Percentiles rank a stretch among this genome's conserved stretches.
phyloP scores from a whole-genome alignment of 2,888 invertebrate species.

The Chironomus tentans region DNA sequence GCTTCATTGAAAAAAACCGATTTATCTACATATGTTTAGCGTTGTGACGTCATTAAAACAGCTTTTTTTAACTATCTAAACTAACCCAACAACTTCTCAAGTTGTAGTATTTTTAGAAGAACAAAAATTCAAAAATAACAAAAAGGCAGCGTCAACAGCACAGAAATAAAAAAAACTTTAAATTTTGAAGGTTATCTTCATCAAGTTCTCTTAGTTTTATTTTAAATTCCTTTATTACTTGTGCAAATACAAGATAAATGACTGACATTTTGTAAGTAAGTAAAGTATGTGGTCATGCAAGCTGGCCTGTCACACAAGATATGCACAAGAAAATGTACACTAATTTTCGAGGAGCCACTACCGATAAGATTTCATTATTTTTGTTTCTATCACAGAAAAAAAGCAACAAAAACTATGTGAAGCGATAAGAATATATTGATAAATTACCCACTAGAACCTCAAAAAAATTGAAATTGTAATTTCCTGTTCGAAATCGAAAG shows the following conservation, averaged over 20 bases:
- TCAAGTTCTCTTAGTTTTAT: not conserved
- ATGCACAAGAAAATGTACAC: not conserved
- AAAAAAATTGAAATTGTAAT: not conserved
- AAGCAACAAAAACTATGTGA: no score
- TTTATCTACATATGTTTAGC: no score
- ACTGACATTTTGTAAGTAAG: not conserved
- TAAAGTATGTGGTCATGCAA: not conserved
- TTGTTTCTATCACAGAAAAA: not conserved
- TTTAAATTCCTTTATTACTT: not conserved
- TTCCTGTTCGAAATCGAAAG: not conserved
- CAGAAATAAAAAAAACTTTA: not conserved
- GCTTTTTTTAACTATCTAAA: not conserved
- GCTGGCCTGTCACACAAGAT: not conserved
- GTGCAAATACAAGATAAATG: no score
- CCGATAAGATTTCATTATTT: not conserved
- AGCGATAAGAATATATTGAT: not conserved
- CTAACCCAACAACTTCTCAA: not conserved
- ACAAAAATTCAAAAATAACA: not conserved
- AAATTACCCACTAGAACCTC: not conserved
- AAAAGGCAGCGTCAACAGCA: not conserved
- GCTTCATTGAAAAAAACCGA: not conserved
- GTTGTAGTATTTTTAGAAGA: conserved; percentile 9
- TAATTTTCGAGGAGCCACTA: not conserved
- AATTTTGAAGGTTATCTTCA: conserved; percentile 24
- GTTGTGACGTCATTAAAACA: not conserved